Conservation (phyloP, 2,888 invertebrate species). For the Xylota segnis region DNA sequence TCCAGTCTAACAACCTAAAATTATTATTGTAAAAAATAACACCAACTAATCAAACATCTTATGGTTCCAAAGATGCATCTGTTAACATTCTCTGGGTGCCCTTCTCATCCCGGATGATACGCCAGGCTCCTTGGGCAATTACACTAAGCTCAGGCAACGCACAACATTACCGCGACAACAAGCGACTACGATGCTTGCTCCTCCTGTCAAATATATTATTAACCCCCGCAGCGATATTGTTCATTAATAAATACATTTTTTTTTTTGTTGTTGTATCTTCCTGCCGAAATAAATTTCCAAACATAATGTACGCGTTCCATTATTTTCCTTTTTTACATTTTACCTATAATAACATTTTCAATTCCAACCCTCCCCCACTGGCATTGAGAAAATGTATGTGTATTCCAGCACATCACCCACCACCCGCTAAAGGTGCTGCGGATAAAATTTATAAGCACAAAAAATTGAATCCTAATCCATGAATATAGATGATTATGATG, state of each 20-base stretch:
- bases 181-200: constrained; percentile 32
- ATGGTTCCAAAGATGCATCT: constrained; percentile 46
- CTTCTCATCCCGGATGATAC: constrained; percentile 24
- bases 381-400: constrained; percentile 18
- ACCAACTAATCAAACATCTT: constrained; percentile 8
- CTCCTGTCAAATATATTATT: constrained; percentile 67
- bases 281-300: constrained; percentile 68
- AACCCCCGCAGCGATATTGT: constrained; percentile 72
- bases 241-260: constrained; percentile 74
- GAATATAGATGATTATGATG: constrained; percentile 85
- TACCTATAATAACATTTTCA: constrained; percentile 75
- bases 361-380: constrained; percentile 56
- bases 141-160: constrained; percentile 49
- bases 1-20: too few relatives aligned
- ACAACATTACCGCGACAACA: constrained; percentile 38
- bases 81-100: constrained; percentile 30
- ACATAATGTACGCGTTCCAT: constrained; percentile 75
- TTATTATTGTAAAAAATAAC: background rate
- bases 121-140: constrained; percentile 53
- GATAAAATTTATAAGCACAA: constrained; percentile 77
- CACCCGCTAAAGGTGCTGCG: constrained; percentile 62
- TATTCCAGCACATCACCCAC: constrained; percentile 5
- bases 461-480: constrained; percentile 85
- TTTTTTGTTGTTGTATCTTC: constrained; percentile 16
- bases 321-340: constrained; percentile 70